Evolutionary conservation across 2,113 vertebrate genomes (phyloP), one percentile per base, ranked within the genome.

Genomic region (Camelus dromedarius): DNA sequence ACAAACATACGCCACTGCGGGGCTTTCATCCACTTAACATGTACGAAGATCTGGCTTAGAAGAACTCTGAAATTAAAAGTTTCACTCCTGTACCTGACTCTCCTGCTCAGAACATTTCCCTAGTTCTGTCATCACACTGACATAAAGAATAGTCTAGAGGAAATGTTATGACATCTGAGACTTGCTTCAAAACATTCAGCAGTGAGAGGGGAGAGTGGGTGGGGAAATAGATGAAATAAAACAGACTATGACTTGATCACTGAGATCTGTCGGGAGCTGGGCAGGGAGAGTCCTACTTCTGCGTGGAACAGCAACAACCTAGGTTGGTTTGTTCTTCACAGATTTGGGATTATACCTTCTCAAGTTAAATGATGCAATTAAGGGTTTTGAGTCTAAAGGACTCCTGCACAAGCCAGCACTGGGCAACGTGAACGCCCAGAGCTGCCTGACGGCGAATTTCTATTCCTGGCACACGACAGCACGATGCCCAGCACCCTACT

Each of bases 151-250:
- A 83, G 22, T 28, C 35, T 10, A n/a, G 54, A 94, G 3, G 38
- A 96, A 86, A 86, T 81, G 56, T n/a, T 87, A 56, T n/a, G 28
- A 90, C 46, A 67, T 38, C 64, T 80, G 80, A 84, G 70, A 75
- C 79, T 56, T 83, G 67, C 79, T 88, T 73, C 60, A 64, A 79
- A 91, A 89, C 6, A 54, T 32, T 48, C 8, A 48, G 42, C 0
- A 38, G 30, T 20, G 50, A 62, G 26, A 84, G 56, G 11, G 18
- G 19, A 32, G 80, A 28, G 18, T 15, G 38, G 75, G 28, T 14
- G 18, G 69, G 50, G 38, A 1, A 66, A 24, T 0, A 30, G 19
- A 64, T 8, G 50, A 54, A 60, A 75, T 42, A 16, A 85, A 60
- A 60, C 10, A 90, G 75, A 79, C 38, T 1, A 5, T 12, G 26